Percentiles rank a stretch among this genome's conserved stretches.
Evolutionary conservation across 2,797 vertebrate genomes (phyloP).

Genomic region (Danio albolineatus): DNA sequence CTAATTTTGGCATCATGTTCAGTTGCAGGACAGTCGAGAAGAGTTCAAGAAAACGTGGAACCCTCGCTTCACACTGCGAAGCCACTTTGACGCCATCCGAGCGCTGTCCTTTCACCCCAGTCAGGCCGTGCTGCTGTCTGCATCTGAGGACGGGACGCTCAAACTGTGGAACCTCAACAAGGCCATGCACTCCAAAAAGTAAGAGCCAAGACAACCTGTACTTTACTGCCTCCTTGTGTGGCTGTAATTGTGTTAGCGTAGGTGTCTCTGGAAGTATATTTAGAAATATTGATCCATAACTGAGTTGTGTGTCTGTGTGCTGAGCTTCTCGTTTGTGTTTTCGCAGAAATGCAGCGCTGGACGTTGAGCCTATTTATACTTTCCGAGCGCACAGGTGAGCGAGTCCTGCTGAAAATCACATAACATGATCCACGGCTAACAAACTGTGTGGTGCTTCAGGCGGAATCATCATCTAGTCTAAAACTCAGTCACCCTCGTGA

Average conservation of each 20-base stretch:
- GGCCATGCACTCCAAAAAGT: conserved; percentile 90
- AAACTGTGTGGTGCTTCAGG: too few species aligned
- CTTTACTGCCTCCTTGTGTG: neutral
- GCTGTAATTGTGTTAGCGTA: neutral
- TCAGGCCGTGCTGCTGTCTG: conserved; percentile 86
- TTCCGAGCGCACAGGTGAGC: conserved; percentile 90
- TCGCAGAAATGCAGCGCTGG: conserved; percentile 85
- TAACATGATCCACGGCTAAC: neutral
- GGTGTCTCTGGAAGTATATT: neutral
- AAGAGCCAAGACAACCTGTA: conserved; percentile 52
- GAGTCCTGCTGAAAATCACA: neutral
- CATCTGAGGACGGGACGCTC: conserved; percentile 89
- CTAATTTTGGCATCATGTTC: too few species aligned
- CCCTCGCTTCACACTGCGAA: conserved; percentile 90
- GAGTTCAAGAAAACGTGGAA: conserved; percentile 93
- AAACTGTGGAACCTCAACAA: conserved; percentile 95
- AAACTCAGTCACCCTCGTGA: too few species aligned
- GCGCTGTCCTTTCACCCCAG: conserved; percentile 88
- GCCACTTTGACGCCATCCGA: conserved; percentile 91
- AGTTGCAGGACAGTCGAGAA: conserved; percentile 89
- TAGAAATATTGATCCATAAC: neutral
- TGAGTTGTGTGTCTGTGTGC: too few species aligned
- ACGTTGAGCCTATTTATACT: conserved; percentile 91
- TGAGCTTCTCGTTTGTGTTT: neutral
- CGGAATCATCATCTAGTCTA: too few species aligned